Percentiles rank a stretch among this genome's conserved stretches.
Conservation (phyloP, 2,888 invertebrate species). For the Idaea aversata region DNA sequence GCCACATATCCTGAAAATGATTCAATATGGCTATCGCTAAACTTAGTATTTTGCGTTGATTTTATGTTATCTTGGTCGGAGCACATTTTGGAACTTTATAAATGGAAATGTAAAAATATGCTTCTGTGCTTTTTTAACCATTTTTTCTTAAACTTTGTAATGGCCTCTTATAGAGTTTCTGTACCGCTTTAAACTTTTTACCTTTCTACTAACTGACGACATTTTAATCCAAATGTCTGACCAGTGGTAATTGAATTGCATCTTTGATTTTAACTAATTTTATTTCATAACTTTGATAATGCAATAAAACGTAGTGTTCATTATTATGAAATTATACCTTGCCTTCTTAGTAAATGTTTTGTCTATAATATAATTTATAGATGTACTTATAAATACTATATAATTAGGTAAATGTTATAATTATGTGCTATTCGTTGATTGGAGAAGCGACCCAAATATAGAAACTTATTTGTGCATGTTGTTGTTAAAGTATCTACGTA, state of each 20-base stretch:
- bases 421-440: neutral
- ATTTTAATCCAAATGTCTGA: too few species aligned
- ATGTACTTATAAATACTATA: slow-evolving; percentile 27
- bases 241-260: neutral
- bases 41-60: too few species aligned
- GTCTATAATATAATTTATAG: slow-evolving; percentile 11
- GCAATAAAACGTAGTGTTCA: slow-evolving; percentile 1
- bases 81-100: too few species aligned
- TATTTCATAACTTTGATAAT: neutral
- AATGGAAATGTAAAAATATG: too few species aligned
- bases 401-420: slow-evolving; percentile 12
- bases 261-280: neutral
- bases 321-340: neutral
- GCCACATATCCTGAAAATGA: too few species aligned
- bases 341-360: neutral
- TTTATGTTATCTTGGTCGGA: too few species aligned
- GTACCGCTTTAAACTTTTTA: too few species aligned
- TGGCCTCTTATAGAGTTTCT: too few species aligned
- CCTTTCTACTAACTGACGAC: too few species aligned
- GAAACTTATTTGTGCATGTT: slow-evolving; percentile 31
- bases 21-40: too few species aligned
- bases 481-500: slow-evolving; percentile 22
- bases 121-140: too few species aligned
- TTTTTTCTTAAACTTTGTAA: too few species aligned
- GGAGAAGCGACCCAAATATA: neutral